phyloP scores from a whole-genome alignment of 2,888 invertebrate genomes.

The Lycocerus yunnanus region DNA sequence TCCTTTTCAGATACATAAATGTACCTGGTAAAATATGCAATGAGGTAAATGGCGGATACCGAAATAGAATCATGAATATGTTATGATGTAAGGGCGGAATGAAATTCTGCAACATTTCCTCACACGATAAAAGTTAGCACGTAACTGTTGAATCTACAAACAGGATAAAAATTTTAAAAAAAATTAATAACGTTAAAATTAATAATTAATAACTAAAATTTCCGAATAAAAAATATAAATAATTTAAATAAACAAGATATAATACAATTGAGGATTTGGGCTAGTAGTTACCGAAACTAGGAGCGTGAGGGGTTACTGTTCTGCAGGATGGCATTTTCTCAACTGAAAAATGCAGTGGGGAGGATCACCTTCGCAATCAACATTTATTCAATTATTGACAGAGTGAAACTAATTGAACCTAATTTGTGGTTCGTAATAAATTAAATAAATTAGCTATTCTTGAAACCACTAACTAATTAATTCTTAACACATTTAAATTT shows the following conservation, averaged over 20 bases:
- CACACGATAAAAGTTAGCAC: not conserved
- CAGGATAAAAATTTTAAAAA: too few relatives aligned
- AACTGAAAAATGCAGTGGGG: too few relatives aligned
- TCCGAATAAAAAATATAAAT: too few relatives aligned
- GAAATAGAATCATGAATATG: not conserved
- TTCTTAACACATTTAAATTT: not conserved
- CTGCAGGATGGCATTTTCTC: too few relatives aligned
- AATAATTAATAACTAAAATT: too few relatives aligned
- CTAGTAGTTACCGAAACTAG: too few relatives aligned
- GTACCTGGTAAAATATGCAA: not conserved
- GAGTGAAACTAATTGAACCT: not conserved
- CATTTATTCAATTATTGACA: not conserved
- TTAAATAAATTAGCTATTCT: not conserved
- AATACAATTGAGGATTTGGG: too few relatives aligned
- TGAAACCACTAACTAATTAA: not conserved
- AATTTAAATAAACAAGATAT: too few relatives aligned
- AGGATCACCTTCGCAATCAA: not conserved
- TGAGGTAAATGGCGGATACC: not conserved
- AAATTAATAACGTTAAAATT: too few relatives aligned
- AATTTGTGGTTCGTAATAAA: not conserved
- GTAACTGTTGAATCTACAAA: too few relatives aligned
- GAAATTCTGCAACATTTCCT: not conserved
- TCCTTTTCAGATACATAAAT: not conserved
- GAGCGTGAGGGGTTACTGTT: too few relatives aligned
- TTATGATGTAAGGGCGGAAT: not conserved